Evolutionary conservation across 2,888 invertebrate species (phyloP), one percentile per base, ranked within the genome.

Genomic region (Mylabris sibirica): DNA sequence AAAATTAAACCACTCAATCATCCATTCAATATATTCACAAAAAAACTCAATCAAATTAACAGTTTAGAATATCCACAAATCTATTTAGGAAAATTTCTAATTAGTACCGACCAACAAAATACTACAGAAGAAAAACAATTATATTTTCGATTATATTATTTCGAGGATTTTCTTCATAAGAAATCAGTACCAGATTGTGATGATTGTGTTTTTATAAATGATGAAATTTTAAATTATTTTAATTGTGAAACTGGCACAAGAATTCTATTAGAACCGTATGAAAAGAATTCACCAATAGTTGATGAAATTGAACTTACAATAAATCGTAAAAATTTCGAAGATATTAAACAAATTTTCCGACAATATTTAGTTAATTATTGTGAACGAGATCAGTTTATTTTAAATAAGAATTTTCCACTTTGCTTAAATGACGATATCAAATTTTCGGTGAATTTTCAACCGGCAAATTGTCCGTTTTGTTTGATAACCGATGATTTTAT

Each of bases 201-300:
- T 44, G 66, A 77, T 59, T 69, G 77, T 69, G 63, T 89, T 26
- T 87, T 89, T 66, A 85, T 90, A 68, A 86, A 89, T 61, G 85
- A 87, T 66, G 84, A 87, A 53, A 81, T 92, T 64, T 87, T 88
- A 77, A 79, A 85, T 17, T 87, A 88, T 71, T 84, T 91, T 60
- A 86, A 86, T 73, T 77, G 90, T 68, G 86, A 87, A 53, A 84
- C 87, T 69, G 91, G 91, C 11, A 84, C 85, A 60, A 89, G 88
- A 83, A 84, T 90, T 5, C 83, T 87, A 44, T 81, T 92, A 11
- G 26, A 87, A 86, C 49, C 79, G 85, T 61, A 44, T 38, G 24
- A 14, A 5, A 60, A 41, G 9, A 34, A 61, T 3, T 83, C 85
- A 70, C 85, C 86, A 0, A 84, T 85, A 53, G 86, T 87, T 24